Evolutionary conservation across 2,888 invertebrate species (phyloP), one percentile per base, ranked within the genome.

Genomic region (Drosophila melanosoma): DNA sequence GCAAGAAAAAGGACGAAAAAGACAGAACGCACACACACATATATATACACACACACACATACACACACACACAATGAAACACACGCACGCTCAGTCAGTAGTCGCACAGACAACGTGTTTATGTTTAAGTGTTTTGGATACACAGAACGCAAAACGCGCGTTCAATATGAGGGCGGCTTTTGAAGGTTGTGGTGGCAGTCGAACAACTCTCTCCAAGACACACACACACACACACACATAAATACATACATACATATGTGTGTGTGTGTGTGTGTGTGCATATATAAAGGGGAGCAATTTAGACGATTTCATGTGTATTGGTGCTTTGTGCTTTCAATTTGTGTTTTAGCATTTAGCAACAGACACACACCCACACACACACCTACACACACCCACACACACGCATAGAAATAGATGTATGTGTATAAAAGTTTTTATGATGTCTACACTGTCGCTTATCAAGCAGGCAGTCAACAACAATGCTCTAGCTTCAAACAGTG

Each of bases 361-460:
- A 69, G 66, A 76, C 57, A 66, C 60, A 42, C 42, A 65, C 45
- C 60, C 29, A 35, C 40, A 17, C 8, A 23, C 2, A 26, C 23
- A 23, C n/a, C n/a, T 2, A 4, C 23, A 23, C 23, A 17, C 35
- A 1, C 5, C 10, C 35, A 38, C 36, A 69, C 69, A n/a, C 15
- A n/a, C 17, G 38, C 12, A 45, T n/a, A 15, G 17, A 23, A 17
- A 26, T 10, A 10, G 12, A 33, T 15, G 49, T 56, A 23, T 73
- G 54, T 68, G 49, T 56, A 64, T 74, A 72, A 61, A 75, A 69
- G 69, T 77, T 81, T 80, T 87, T 87, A 85, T 88, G 85, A 88
- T 88, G 88, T 87, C 87, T 87, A 85, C 82, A 83, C 81, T 79
- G 83, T 83, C 85, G 79, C 83, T 82, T 82, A 82, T 83, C 86